These are phyloP conservation scores for Steinernema khuongi DNA, from an alignment of 1,140 invertebrate species.

Conservation along the genomic window DNA sequence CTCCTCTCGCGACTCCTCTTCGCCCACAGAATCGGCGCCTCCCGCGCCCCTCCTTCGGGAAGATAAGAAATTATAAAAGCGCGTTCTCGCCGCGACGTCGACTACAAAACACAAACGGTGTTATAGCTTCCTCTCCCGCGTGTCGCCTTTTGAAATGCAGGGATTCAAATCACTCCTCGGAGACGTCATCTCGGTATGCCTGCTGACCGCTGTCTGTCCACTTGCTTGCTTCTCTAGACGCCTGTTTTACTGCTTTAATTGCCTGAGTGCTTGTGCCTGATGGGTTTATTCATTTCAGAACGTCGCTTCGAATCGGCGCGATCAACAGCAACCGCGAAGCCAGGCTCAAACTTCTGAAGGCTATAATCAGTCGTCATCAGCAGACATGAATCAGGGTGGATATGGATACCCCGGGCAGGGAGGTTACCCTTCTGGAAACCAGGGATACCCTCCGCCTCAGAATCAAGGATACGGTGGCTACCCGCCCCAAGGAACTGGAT, in stretches of 20 bases:
- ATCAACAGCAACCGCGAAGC: background rate
- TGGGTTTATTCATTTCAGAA: background rate
- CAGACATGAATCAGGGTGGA: constrained; percentile 17
- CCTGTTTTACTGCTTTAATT: too few species aligned
- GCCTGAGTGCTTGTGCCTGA: too few species aligned
- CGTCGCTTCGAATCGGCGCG: background rate
- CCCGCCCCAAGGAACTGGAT: background rate
- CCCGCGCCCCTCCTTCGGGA: background rate
- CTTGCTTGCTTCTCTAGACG: too few species aligned
- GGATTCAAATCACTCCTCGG: background rate
- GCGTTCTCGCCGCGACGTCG: background rate
- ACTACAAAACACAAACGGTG: background rate
- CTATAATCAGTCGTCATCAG: background rate
- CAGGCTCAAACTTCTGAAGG: background rate
- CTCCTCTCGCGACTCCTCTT: background rate
- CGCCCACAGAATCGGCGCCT: background rate
- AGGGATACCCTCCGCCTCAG: constrained; percentile 21
- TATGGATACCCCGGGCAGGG: constrained; percentile 20
- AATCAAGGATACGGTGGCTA: constrained; percentile 8
- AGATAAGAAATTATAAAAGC: background rate
- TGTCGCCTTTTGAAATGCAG: background rate
- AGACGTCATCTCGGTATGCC: background rate
- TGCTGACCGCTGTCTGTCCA: too few species aligned
- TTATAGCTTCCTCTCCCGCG: background rate
- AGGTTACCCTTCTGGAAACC: constrained; percentile 12